Base-by-base conservation (phyloP, 2,113 vertebrate species). In the Macquaria australasica region DNA sequence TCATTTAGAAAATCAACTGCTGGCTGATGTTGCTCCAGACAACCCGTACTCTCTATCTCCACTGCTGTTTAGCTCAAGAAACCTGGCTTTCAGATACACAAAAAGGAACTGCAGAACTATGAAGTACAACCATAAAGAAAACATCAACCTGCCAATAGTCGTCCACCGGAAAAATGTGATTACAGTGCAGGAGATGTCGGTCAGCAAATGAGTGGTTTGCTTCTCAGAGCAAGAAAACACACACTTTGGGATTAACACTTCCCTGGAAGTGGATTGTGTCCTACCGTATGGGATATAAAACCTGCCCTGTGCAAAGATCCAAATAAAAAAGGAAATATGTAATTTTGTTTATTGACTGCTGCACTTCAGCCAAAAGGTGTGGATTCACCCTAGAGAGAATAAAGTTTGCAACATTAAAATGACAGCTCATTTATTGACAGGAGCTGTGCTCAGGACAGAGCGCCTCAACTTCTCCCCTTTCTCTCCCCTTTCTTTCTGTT, bases 11-110 rank as follows among this genome's bases (percentile, higher is more conserved):
- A 86, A 80, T 81, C 75, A 66, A 73, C 78, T 75, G 18, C 87
- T 41, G 78, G 79, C 86, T 89, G 85, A 81, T 87, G 88, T 85
- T 92, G 86, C 90, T 87, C 77, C 82, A 78, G 77, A 71, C 83
- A 81, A 83, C 4, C 73, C 20, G 1, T 48, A 20, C 63, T 74
- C 63, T 74, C 75, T 83, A 48, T 78, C 72, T 77, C 58, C 53
- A 12, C 80, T 39, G 78, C 18, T 2, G 18, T 60, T 87, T 55
- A 10, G 59, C 59, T 73, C 1, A 39, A 66, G 58, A 79, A 31
- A 51, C 79, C 79, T 81, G 83, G 73, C 62, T 12, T n/a, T 9
- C 55, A 82, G 60, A 78, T 34, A 56, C 74, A 72, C n/a, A 10
- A 72, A 78, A 59, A 59, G 53, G 55, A 89, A 55, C 56, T 70